A percentile compares a stretch with the other conserved stretches of the same genome.
Evolutionary conservation across 2,113 vertebrate genomes (phyloP).

Genomic region (Pogona vitticeps): DNA sequence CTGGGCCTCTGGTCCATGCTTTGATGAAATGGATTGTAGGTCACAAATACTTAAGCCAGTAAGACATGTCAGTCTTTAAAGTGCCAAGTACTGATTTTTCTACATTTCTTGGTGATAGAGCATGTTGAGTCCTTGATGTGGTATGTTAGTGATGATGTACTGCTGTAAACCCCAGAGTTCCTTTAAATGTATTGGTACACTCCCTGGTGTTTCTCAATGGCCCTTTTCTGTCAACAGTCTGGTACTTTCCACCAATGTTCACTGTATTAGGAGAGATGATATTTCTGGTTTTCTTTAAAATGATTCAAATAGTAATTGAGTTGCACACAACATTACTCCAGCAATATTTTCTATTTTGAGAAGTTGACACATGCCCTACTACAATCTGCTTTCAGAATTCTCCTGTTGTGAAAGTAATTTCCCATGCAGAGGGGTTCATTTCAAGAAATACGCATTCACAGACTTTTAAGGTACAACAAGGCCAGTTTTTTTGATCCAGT

Average conservation of each 20-base stretch:
- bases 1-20: no score
- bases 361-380: neutral
- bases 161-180: no score
- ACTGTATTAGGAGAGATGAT: neutral
- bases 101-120: no score
- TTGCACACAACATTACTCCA: neutral
- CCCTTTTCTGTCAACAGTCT: neutral
- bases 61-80: no score
- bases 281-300: neutral
- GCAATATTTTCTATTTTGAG: neutral
- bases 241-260: neutral
- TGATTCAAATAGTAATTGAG: neutral
- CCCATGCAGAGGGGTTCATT: neutral
- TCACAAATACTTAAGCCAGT: no score
- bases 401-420: neutral
- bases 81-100: no score
- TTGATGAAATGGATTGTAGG: no score
- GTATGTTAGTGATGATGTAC: no score
- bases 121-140: no score
- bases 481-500: neutral
- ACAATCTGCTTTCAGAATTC: neutral
- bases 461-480: neutral
- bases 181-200: no score
- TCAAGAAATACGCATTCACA: neutral
- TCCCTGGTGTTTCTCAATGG: neutral